Conservation (phyloP, 2,888 invertebrate genomes). For the Cephalotes varians region DNA sequence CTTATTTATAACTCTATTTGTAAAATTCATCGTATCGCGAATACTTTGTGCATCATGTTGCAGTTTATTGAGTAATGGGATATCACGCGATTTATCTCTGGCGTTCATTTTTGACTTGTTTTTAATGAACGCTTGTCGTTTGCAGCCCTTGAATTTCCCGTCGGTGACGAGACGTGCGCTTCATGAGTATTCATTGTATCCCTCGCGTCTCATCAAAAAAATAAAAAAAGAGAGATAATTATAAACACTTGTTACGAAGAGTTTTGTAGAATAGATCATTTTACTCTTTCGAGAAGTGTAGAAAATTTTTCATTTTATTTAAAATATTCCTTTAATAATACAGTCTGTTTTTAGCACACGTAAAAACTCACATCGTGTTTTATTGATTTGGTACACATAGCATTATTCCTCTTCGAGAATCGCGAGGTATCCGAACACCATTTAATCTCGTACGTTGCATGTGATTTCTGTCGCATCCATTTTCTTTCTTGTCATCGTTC, state of each 20-base stretch:
- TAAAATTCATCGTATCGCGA: background rate
- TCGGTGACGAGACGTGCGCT: slow-evolving; percentile 19
- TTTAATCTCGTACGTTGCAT: slow-evolving; percentile 17
- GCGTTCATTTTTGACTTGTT: slow-evolving; percentile 3
- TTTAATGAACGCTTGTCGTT: slow-evolving; percentile 22
- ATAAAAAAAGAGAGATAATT: background rate
- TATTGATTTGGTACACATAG: slow-evolving; percentile 62
- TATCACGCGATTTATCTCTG: background rate
- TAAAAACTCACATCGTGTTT: slow-evolving; percentile 60
- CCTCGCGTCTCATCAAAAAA: background rate
- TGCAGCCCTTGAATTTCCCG: slow-evolving; percentile 12
- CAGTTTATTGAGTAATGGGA: too few species aligned
- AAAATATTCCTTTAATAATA: background rate
- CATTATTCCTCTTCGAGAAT: slow-evolving; percentile 43
- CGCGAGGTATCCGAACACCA: slow-evolving; percentile 25
- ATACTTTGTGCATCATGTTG: background rate
- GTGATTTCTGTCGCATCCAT: slow-evolving; percentile 8
- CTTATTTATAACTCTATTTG: background rate
- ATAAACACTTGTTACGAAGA: background rate
- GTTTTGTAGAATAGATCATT: background rate
- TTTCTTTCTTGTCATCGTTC: slow-evolving; percentile 31
- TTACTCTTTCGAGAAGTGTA: background rate
- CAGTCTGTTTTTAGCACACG: background rate
- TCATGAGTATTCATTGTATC: slow-evolving; percentile 24
- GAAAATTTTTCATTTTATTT: background rate